Evolutionary conservation across 1,140 invertebrate genomes (phyloP), one percentile per base, ranked within the genome.

Genomic region (Dinoponera quadriceps): DNA sequence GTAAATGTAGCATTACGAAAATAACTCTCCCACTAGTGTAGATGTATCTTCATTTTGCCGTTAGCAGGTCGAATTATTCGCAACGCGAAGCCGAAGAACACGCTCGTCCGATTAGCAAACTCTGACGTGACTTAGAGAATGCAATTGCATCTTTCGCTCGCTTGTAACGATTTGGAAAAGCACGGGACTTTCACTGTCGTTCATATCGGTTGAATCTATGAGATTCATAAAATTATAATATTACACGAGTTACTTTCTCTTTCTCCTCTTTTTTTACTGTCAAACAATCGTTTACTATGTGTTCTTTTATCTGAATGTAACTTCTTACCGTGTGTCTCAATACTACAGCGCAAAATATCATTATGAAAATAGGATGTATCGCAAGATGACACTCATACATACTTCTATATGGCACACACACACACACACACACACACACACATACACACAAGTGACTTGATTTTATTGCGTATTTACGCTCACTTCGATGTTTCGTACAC

Each of bases 1-100:
- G 22, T 80, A 80, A 80, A 80, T 69, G 51, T 80, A 80, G 33
- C n/a, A 14, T 71, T 80, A 80, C 22, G 65, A 71, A 78, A 71
- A 57, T 80, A 80, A 66, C 48, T 69, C 49, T 68, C 63, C 27
- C 18, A 27, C 48, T 78, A 78, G 75, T 14, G 65, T 80, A 80
- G 33, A 57, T 4, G 22, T 57, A 51, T 57, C 60, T 77, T 66
- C 16, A 38, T 80, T 80, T 71, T 33, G 51, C 16, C n/a, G 22
- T 68, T 77, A 77, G 33, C 51, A 44, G 29, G 27, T 80, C 44
- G 7, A 68, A 69, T 57, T 65, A 18, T 44, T 55, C 20, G 0
- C 59, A 3, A 66, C 18, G 33, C 22, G 16, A 54, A 33, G 22
- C 20, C 18, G 48, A 49, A 55, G 20, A 68, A 75, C 25, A n/a